Conservation (phyloP, 30 jellyfish, hydroid and myxozoan species). For the Nemopilema nomurai region DNA sequence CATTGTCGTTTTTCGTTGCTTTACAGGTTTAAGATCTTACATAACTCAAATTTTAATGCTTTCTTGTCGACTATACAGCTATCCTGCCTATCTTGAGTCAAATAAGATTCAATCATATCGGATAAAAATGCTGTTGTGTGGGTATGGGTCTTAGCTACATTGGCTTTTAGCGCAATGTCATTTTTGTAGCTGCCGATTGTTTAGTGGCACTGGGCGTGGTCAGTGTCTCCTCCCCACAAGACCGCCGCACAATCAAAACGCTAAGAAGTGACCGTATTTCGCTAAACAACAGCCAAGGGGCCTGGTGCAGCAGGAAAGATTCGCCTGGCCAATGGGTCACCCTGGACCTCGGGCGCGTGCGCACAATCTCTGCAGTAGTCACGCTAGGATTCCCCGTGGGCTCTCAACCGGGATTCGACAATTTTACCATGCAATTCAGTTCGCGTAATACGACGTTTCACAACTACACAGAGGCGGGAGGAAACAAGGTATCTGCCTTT, state of each 20-base stretch:
- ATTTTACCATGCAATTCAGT: slow-evolving; percentile 54
- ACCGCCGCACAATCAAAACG: background rate
- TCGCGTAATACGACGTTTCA: slow-evolving; percentile 10
- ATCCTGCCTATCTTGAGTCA: no score
- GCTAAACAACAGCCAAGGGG: slow-evolving; percentile 27
- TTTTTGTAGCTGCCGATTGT: slow-evolving; percentile 42
- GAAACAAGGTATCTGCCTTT: slow-evolving; percentile 27
- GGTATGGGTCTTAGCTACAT: no score
- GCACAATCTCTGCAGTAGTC: slow-evolving; percentile 19
- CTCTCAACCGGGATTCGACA: slow-evolving; percentile 67
- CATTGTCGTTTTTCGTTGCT: no score
- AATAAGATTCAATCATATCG: no score
- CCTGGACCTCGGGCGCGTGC: slow-evolving; percentile 58
- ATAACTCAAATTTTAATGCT: no score
- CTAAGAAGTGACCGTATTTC: slow-evolving; percentile 34
- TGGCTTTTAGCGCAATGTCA: background rate
- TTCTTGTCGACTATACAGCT: no score
- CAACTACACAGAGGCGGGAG: slow-evolving; percentile 37
- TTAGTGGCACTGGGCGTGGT: slow-evolving; percentile 1
- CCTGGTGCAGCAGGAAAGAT: slow-evolving; percentile 60
- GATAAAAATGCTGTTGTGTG: no score
- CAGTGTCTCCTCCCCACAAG: slow-evolving; percentile 62
- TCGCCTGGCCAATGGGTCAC: slow-evolving; percentile 50
- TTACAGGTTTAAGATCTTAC: no score
- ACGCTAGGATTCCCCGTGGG: slow-evolving; percentile 71